These are phyloP conservation scores for Rhagologus leucostigma DNA, from an alignment of 2,113 vertebrate genomes.

Conservation along the genomic window DNA sequence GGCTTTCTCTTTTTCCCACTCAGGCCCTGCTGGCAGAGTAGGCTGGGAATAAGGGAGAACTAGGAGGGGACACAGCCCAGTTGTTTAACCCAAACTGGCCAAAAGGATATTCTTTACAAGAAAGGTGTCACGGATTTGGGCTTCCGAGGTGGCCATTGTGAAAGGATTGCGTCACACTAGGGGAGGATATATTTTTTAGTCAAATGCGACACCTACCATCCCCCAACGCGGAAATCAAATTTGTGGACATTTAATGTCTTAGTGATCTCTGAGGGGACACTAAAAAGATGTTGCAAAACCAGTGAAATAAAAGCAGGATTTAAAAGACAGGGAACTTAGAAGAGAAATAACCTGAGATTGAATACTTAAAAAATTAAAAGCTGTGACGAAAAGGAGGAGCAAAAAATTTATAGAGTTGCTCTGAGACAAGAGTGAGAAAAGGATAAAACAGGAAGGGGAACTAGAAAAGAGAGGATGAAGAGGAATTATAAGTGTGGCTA, in stretches of 20 bases:
- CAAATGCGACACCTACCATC: background rate
- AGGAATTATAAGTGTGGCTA: background rate
- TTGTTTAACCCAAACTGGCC: background rate
- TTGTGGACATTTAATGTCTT: background rate
- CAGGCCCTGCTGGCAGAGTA: background rate
- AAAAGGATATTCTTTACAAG: background rate
- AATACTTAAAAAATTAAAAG: background rate
- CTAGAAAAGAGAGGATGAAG: background rate
- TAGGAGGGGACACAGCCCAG: background rate
- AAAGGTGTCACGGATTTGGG: fast-evolving
- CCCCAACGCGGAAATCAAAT: background rate
- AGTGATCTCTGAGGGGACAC: background rate
- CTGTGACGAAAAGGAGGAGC: background rate
- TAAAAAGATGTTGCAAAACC: background rate
- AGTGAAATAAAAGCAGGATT: background rate
- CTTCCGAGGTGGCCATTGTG: background rate
- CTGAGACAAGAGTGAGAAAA: background rate
- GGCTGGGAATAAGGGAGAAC: background rate
- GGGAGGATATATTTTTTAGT: background rate
- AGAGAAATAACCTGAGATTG: background rate
- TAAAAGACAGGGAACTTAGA: background rate
- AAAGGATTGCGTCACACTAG: background rate
- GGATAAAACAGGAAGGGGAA: background rate
- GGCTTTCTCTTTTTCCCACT: background rate
- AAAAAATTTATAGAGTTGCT: background rate